phyloP scores from a whole-genome alignment of 2,888 invertebrate species.

The Ramazzottius varieornatus region DNA sequence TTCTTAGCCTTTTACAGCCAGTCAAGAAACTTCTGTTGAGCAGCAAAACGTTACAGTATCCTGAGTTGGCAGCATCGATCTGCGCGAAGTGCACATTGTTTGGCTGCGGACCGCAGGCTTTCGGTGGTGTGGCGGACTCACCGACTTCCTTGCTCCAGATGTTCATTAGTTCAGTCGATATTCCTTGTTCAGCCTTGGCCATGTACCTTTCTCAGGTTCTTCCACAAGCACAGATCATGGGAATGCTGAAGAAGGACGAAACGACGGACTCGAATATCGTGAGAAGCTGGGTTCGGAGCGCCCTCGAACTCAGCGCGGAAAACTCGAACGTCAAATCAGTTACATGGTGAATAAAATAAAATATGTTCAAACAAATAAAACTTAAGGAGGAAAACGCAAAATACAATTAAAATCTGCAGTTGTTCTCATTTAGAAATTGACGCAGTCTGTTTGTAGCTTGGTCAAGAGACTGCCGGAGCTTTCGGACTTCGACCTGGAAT shows the following conservation, averaged over 20 bases:
- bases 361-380: too few relatives aligned
- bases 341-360: too few relatives aligned
- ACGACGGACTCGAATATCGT: background rate
- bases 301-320: background rate
- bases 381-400: too few relatives aligned
- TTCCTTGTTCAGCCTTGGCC: background rate
- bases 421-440: background rate
- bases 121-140: background rate
- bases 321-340: too few relatives aligned
- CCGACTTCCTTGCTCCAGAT: background rate
- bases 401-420: background rate
- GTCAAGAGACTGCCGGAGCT: too few relatives aligned
- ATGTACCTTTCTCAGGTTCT: background rate
- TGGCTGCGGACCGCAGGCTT: background rate
- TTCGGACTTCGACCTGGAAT: too few relatives aligned
- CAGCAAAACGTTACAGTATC: background rate
- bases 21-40: background rate
- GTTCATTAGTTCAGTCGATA: background rate
- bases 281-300: background rate
- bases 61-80: background rate
- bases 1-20: background rate
- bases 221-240: background rate
- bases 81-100: background rate
- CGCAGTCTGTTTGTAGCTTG: too few relatives aligned
- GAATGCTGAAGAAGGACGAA: background rate